Conservation (phyloP, 1,140 invertebrate species). For the Drosophila biarmipes region DNA sequence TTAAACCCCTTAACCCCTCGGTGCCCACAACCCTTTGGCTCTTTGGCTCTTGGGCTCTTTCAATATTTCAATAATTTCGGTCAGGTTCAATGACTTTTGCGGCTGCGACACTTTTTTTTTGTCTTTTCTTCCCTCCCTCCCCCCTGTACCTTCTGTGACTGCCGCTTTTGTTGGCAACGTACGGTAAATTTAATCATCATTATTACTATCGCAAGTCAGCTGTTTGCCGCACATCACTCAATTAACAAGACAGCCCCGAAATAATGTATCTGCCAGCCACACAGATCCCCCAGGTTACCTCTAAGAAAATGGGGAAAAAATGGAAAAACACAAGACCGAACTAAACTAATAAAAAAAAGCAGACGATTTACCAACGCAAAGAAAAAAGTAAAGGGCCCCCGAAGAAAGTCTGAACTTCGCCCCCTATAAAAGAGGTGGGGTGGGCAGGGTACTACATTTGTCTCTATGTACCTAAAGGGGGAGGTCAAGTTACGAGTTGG, state of each 20-base stretch:
- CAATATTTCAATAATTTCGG: slow-evolving; percentile 70
- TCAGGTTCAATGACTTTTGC: slow-evolving; percentile 66
- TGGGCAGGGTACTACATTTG: neutral
- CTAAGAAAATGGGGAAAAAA: neutral
- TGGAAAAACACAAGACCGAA: slow-evolving; percentile 12
- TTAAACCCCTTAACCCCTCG: neutral
- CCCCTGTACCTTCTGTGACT: slow-evolving; percentile 3
- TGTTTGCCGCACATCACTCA: slow-evolving; percentile 55
- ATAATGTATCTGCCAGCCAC: slow-evolving; percentile 29
- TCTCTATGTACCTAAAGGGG: slow-evolving; percentile 2
- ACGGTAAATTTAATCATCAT: slow-evolving; percentile 76
- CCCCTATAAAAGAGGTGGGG: slow-evolving; percentile 10
- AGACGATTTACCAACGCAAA: slow-evolving; percentile 48
- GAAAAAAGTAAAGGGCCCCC: slow-evolving; percentile 13
- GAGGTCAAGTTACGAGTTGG: slow-evolving; percentile 43
- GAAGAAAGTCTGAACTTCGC: slow-evolving; percentile 53
- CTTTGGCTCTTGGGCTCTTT: slow-evolving; percentile 36
- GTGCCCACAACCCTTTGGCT: slow-evolving; percentile 6
- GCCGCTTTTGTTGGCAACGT: slow-evolving; percentile 36
- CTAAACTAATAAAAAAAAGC: slow-evolving; percentile 45
- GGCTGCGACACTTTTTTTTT: slow-evolving; percentile 53
- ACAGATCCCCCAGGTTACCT: slow-evolving; percentile 17
- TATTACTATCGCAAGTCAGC: slow-evolving; percentile 64
- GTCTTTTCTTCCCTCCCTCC: no score
- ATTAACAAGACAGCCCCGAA: slow-evolving; percentile 38